Evolutionary conservation across 2,797 vertebrate genomes (phyloP), one percentile per base, ranked within the genome.

Genomic region (Lindbergichthys nudifrons): DNA sequence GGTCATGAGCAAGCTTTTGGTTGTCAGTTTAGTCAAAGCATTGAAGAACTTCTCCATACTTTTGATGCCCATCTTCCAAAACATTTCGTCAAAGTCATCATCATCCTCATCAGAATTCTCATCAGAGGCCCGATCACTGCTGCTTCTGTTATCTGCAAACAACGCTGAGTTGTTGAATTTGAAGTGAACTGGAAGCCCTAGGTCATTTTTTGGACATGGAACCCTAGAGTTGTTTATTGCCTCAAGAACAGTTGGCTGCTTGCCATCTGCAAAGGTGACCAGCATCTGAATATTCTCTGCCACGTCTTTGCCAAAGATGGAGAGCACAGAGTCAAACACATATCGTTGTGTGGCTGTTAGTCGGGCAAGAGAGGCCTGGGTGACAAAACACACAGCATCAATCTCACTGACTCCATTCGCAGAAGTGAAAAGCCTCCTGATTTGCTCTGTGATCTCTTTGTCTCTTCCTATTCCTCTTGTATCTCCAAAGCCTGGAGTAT

Each of bases 111-210:
- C 77, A 5, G 66, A 64, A 47, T 74, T 77, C 1, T 4, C 65
- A 26, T 30, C 52, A 39, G 18, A 0, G 50, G 2, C 14, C 13
- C 1, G n/a, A 4, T 32, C 60, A 3, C 12, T 21, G 67, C 3
- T 10, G 23, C 46, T 32, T 39, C 46, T 66, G 65, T 77, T 77
- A 1, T 66, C 48, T 59, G 81, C 72, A 80, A 89, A 93, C 36
- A 89, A 19, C 0, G 81, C 88, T 6, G 90, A 90, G n/a, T 92
- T 93, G 67, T 93, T 88, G 69, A 93, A 93, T 3, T 87, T 92
- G 60, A 92, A 92, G 58, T 92, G 67, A 75, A 77, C 48, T 4
- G 84, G 77, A 3, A 82, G 46, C 0, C 82, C 83, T 0, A 66
- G 9, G 1, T 77, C 14, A 6, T 48, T 79, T 76, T 73, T 89